These are phyloP conservation scores for Motacilla tschutschensis DNA, from an alignment of 2,113 vertebrate genomes.

Conservation along the genomic window DNA sequence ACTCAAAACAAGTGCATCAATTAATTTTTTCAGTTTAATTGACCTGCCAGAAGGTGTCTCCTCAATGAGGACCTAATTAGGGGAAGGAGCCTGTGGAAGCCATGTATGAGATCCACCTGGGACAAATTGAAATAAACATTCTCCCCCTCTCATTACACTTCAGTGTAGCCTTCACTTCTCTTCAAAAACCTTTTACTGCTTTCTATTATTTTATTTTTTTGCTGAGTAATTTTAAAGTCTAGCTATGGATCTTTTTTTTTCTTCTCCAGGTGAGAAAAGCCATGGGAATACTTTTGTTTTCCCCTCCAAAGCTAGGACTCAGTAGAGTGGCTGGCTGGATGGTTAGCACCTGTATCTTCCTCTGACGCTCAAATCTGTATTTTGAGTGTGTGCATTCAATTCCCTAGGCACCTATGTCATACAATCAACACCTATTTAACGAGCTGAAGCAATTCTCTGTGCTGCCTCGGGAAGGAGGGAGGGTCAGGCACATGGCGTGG, in stretches of 20 bases:
- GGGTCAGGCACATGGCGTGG: not conserved
- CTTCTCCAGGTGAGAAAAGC: not conserved
- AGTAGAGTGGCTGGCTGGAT: not conserved
- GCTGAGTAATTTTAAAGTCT: not conserved
- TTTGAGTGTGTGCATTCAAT: not conserved
- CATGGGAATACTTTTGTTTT: not conserved
- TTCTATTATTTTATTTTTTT: not conserved
- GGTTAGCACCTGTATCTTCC: not conserved
- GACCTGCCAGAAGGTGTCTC: not conserved
- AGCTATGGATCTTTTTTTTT: not conserved
- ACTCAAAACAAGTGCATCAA: not conserved
- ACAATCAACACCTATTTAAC: not conserved
- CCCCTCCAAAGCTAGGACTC: not conserved
- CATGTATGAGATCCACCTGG: not conserved
- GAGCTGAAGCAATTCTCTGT: not conserved
- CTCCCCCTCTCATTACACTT: not conserved
- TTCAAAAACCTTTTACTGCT: not conserved
- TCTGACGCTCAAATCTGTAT: not conserved
- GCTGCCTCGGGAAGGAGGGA: not conserved
- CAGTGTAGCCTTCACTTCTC: not conserved
- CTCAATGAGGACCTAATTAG: not conserved
- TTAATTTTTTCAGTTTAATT: not conserved
- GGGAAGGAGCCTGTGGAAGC: not conserved
- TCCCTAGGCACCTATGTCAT: not conserved
- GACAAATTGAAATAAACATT: not conserved